A percentile compares a stretch with the other conserved stretches of the same genome.
These are phyloP conservation scores for Subacronicta megacephala DNA, from an alignment of 2,888 invertebrate genomes.

Conservation along the genomic window DNA sequence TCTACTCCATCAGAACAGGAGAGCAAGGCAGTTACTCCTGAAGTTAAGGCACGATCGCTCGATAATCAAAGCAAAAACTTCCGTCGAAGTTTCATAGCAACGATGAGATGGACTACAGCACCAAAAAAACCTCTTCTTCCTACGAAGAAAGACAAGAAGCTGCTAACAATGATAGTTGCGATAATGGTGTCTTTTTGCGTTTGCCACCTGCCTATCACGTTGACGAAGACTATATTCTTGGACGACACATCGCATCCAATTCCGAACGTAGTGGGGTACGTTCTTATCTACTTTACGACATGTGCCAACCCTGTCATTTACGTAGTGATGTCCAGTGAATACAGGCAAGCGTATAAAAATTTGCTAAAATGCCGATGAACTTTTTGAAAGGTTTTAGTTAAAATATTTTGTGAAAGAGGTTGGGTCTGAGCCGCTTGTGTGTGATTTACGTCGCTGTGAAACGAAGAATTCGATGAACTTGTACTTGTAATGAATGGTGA, in stretches of 20 bases:
- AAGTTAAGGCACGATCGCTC: slow-evolving; percentile 60
- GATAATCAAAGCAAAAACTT: slow-evolving; percentile 65
- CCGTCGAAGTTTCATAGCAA: slow-evolving; percentile 71
- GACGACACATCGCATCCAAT: slow-evolving; percentile 90
- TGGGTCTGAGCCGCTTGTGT: slow-evolving; percentile 4
- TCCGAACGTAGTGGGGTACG: slow-evolving; percentile 94
- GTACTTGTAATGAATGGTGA: not conserved
- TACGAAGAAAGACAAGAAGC: slow-evolving; percentile 93
- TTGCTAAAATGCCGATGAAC: slow-evolving; percentile 90
- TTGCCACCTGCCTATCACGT: slow-evolving; percentile 97
- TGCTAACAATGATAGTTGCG: slow-evolving; percentile 96
- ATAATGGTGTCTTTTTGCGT: slow-evolving; percentile 96
- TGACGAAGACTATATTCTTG: slow-evolving; percentile 93
- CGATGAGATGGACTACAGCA: slow-evolving; percentile 72
- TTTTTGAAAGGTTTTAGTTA: not conserved
- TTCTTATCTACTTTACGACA: slow-evolving; percentile 95
- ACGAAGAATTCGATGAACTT: not conserved
- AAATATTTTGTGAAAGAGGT: slow-evolving; percentile 22
- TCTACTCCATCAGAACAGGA: slow-evolving; percentile 71
- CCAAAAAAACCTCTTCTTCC: slow-evolving; percentile 90
- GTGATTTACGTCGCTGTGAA: slow-evolving; percentile 4
- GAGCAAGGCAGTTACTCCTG: slow-evolving; percentile 66
- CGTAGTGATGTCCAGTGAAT: slow-evolving; percentile 97
- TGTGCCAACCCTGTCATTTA: slow-evolving; percentile 98
- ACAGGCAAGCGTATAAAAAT: slow-evolving; percentile 95